A percentile compares a stretch with the other conserved stretches of the same genome.
Evolutionary conservation across 2,797 vertebrate genomes (phyloP).

Genomic region (Pangasius macronema): DNA sequence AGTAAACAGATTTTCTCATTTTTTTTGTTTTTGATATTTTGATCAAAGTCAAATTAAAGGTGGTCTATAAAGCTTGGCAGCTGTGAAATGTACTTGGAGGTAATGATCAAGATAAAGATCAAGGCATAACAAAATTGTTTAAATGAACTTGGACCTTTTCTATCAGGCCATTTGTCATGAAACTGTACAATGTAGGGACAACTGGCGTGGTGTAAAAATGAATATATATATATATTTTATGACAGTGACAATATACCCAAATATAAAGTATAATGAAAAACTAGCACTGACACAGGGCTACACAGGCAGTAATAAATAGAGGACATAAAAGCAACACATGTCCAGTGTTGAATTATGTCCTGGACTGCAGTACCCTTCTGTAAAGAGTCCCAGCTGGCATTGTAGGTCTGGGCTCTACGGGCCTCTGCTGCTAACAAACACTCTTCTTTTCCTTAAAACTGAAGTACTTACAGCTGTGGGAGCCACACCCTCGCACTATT

Average conservation of each 20-base stretch:
- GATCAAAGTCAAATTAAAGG: background rate
- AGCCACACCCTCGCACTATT: conserved; percentile 32
- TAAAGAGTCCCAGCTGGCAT: conserved; percentile 50
- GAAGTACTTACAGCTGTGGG: conserved; percentile 47
- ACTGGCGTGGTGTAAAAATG: background rate
- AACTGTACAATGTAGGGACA: background rate
- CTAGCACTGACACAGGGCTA: conserved; percentile 3
- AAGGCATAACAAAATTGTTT: background rate
- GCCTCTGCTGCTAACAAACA: conserved; percentile 24
- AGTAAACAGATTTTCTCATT: background rate
- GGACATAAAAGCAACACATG: conserved; percentile 19
- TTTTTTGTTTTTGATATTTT: background rate
- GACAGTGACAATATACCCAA: background rate
- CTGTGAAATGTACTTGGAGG: background rate
- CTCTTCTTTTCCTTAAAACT: conserved; percentile 4
- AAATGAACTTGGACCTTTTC: background rate
- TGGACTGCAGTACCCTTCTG: conserved; percentile 42
- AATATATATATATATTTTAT: too few species aligned
- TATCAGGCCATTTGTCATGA: background rate
- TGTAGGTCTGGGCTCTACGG: background rate
- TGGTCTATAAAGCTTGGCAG: background rate
- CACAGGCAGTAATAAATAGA: conserved; percentile 28
- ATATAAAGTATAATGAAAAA: conserved; percentile 27
- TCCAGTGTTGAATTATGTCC: conserved; percentile 29
- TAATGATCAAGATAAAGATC: too few species aligned